Percentiles rank a stretch among this genome's conserved stretches.
These are phyloP conservation scores for Pachyuromys duprasi DNA, from an alignment of 2,797 vertebrate species.

Conservation along the genomic window DNA sequence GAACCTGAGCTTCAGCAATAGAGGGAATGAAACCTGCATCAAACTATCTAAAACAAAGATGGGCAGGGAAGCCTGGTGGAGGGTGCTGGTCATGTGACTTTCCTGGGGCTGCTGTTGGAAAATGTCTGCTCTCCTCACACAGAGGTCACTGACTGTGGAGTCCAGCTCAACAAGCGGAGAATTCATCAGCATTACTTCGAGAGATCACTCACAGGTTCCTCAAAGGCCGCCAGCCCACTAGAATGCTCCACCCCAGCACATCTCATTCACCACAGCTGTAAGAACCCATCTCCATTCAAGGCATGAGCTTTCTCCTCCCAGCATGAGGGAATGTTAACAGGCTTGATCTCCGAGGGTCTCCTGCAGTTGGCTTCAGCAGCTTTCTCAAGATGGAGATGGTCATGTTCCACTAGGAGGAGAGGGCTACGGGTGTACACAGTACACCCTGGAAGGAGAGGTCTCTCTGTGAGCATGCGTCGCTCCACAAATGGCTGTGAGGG, in stretches of 20 bases:
- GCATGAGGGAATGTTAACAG: background rate
- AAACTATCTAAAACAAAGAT: background rate
- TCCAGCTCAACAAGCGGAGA: background rate
- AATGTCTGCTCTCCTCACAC: background rate
- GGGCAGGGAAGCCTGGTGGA: background rate
- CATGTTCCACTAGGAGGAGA: background rate
- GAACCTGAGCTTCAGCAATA: background rate
- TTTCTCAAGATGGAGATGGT: background rate
- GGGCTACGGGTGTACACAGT: background rate
- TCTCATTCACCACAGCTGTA: background rate
- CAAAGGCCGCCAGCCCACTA: background rate
- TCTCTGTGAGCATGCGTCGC: constrained; percentile 38
- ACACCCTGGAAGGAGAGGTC: background rate
- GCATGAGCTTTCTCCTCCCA: background rate
- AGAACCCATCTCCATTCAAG: no score
- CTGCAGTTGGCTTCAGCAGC: background rate
- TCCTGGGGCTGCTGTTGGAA: background rate
- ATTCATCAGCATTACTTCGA: background rate
- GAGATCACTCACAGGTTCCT: background rate
- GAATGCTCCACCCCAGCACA: background rate
- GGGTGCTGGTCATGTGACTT: rapidly evolving
- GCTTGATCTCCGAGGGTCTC: background rate
- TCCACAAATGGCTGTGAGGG: constrained; percentile 70
- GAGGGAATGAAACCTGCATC: background rate
- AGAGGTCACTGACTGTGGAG: background rate